Percentiles rank a stretch among this genome's conserved stretches.
These are phyloP conservation scores for Orgyia antiqua DNA, from an alignment of 2,888 invertebrate genomes.

Conservation along the genomic window DNA sequence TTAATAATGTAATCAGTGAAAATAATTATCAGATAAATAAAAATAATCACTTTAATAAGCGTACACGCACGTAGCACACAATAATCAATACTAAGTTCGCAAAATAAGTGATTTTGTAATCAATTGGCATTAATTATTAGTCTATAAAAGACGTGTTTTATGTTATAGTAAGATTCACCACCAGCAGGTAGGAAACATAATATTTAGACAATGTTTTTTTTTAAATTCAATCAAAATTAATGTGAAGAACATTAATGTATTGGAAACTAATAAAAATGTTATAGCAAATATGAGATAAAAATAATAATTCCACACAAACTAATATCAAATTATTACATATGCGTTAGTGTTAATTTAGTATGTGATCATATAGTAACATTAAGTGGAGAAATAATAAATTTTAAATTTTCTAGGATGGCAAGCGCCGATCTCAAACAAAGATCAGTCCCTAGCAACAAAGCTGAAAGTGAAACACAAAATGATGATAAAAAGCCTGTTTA, in stretches of 20 bases:
- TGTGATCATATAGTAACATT: no score
- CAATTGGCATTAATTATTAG: constrained; percentile 37
- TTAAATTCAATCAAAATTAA: no score
- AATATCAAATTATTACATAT: no score
- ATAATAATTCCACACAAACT: no score
- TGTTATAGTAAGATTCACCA: constrained; percentile 6
- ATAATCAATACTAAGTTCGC: constrained; percentile 12
- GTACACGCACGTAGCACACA: no score
- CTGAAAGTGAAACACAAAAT: constrained; percentile 8
- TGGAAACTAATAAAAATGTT: no score
- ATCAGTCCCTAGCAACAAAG: constrained; percentile 13
- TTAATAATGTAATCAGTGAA: not conserved
- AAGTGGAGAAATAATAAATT: no score
- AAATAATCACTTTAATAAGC: constrained; percentile 12
- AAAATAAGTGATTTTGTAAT: constrained; percentile 14
- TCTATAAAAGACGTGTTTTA: constrained; percentile 37
- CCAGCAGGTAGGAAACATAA: no score
- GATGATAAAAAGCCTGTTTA: constrained; percentile 31
- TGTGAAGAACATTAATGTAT: no score
- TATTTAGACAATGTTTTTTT: no score
- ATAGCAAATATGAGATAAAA: no score
- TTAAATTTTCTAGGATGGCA: constrained; percentile 27
- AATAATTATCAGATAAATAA: constrained; percentile 19
- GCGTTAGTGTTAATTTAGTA: no score
- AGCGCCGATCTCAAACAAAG: constrained; percentile 31